phyloP scores from a whole-genome alignment of 53 echinoderm and acorn worm genomes.

The Paelopatides confundens region DNA sequence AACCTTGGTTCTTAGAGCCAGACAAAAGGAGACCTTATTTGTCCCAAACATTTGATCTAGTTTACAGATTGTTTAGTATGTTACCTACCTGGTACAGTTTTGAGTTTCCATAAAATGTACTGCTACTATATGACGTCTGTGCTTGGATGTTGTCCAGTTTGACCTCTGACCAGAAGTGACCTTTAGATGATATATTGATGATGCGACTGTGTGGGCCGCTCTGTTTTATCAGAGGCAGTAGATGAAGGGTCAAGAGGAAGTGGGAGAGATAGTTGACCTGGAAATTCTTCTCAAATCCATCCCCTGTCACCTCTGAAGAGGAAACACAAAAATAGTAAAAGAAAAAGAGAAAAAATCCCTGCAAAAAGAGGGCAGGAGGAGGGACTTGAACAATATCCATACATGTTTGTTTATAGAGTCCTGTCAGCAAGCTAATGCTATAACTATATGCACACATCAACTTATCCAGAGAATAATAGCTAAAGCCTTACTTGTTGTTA shows the following conservation, averaged over 20 bases:
- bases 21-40: too few species aligned
- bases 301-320: conserved; percentile 54
- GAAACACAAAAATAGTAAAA: background rate
- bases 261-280: conserved; percentile 93
- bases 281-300: conserved; percentile 77
- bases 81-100: conserved; percentile 58
- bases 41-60: too few species aligned
- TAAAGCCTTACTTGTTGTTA: too few species aligned
- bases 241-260: conserved; percentile 80
- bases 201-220: conserved; percentile 69
- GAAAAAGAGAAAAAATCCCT: background rate
- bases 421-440: too few species aligned
- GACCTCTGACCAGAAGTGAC: conserved; percentile 41
- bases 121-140: background rate
- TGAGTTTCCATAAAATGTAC: conserved; percentile 40
- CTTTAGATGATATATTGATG: conserved; percentile 70
- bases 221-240: conserved; percentile 74
- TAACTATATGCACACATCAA: too few species aligned
- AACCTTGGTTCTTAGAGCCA: too few species aligned
- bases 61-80: too few species aligned
- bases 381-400: too few species aligned
- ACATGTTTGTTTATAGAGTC: too few species aligned
- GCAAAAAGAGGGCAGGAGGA: too few species aligned
- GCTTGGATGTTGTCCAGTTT: conserved; percentile 42
- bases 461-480: too few species aligned